Conservation (phyloP, 2,888 invertebrate genomes). For the Copidosoma aretas region DNA sequence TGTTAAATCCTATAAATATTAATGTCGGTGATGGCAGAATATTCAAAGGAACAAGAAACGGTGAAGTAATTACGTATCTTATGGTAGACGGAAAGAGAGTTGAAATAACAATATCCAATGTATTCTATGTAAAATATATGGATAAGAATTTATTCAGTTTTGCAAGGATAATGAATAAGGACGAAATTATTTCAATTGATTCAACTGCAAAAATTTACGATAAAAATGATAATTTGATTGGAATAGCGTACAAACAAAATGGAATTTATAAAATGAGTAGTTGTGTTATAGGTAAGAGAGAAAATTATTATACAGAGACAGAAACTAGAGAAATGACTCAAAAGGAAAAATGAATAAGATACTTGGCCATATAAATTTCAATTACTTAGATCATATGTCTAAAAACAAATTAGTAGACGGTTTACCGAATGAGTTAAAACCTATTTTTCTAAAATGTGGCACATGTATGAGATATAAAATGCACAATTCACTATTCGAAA, state of each 20-base stretch:
- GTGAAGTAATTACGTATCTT: constrained; percentile 17
- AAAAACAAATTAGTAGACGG: constrained; percentile 12
- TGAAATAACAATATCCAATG: not conserved
- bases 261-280: not conserved
- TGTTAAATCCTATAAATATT: constrained; percentile 2
- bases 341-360: constrained; percentile 23
- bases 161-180: not conserved
- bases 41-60: constrained; percentile 18
- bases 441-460: constrained; percentile 13
- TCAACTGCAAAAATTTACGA: constrained; percentile 7
- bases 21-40: not conserved
- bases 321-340: not conserved
- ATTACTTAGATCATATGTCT: constrained; percentile 5
- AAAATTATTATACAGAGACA: not conserved
- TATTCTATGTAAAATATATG: not conserved
- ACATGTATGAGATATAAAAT: constrained; percentile 31
- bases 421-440: constrained; percentile 18
- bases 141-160: not conserved
- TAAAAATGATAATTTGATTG: not conserved
- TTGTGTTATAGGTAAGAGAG: not conserved
- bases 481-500: constrained; percentile 16
- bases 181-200: not conserved
- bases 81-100: not conserved
- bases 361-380: constrained; percentile 19
- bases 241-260: not conserved